These are phyloP conservation scores for Aporophyla nigra DNA, from an alignment of 2,888 invertebrate genomes.

Conservation along the genomic window DNA sequence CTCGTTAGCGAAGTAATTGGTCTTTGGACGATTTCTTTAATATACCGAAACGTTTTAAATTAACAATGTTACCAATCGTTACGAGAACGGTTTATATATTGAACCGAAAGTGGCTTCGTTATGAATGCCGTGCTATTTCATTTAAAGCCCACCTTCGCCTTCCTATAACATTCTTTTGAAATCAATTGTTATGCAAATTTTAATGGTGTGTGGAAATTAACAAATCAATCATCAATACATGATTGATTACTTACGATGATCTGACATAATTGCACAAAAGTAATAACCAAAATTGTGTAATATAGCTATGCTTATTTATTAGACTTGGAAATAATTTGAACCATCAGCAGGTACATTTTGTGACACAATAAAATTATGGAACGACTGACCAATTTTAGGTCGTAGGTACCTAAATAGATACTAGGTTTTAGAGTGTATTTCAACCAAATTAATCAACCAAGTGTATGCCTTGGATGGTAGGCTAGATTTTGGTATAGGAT, in stretches of 20 bases:
- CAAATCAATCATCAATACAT: slow-evolving; percentile 34
- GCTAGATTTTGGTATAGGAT: too few species aligned
- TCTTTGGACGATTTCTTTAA: background rate
- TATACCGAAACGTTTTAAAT: background rate
- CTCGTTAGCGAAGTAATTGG: background rate
- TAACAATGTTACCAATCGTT: background rate
- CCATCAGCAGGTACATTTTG: too few species aligned
- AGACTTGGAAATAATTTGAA: background rate
- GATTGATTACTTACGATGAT: slow-evolving; percentile 35
- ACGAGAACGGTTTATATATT: background rate
- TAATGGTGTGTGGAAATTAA: slow-evolving; percentile 20
- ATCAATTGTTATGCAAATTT: slow-evolving; percentile 40
- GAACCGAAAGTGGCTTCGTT: background rate
- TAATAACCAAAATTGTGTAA: slow-evolving; percentile 23
- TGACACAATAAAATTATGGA: background rate
- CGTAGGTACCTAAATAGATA: background rate
- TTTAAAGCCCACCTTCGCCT: background rate
- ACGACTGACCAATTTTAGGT: background rate
- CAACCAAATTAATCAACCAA: too few species aligned
- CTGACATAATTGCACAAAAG: slow-evolving; percentile 24
- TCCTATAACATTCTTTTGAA: slow-evolving; percentile 5
- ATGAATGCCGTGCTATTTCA: background rate
- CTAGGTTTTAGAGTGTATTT: too few species aligned
- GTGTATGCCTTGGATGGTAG: too few species aligned
- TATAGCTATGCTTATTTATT: background rate